Conservation (phyloP, 2,113 vertebrate species). For the Xiphias gladius region DNA sequence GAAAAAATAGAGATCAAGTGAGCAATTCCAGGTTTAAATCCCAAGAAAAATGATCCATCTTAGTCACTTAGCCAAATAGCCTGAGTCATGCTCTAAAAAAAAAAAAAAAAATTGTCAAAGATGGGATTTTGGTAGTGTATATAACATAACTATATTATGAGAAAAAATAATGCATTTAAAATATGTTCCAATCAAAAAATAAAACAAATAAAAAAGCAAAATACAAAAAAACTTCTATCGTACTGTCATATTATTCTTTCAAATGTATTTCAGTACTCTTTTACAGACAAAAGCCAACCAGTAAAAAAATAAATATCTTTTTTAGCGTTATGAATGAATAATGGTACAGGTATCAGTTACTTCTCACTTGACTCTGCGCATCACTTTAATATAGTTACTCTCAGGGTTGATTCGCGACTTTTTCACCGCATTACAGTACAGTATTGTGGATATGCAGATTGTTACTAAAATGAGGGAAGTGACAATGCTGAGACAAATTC, state of each 20-base stretch:
- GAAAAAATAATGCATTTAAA: background rate
- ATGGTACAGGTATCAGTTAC: background rate
- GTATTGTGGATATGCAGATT: conserved; percentile 88
- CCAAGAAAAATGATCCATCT: conserved; percentile 2
- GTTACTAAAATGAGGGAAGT: conserved; percentile 87
- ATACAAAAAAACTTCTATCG: background rate
- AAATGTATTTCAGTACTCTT: conserved; percentile 86
- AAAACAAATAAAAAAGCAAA: background rate
- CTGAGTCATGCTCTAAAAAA: conserved; percentile 5
- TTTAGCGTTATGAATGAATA: conserved; percentile 11
- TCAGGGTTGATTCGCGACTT: conserved; percentile 88
- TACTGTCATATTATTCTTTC: background rate
- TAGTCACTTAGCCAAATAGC: conserved; percentile 8
- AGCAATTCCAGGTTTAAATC: conserved; percentile 35
- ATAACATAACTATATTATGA: background rate
- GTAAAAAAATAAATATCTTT: conserved; percentile 44
- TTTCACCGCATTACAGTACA: conserved; percentile 91
- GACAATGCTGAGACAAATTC: conserved; percentile 89
- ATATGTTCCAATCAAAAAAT: conserved; percentile 8
- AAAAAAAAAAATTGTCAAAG: background rate
- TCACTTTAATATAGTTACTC: conserved; percentile 90
- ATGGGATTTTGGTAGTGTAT: background rate
- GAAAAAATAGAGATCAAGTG: conserved; percentile 15
- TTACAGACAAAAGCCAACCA: conserved; percentile 84
- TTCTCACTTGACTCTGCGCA: conserved; percentile 82